Base-by-base conservation (phyloP, 2,888 invertebrate species). In the Itoplectis maculator region DNA sequence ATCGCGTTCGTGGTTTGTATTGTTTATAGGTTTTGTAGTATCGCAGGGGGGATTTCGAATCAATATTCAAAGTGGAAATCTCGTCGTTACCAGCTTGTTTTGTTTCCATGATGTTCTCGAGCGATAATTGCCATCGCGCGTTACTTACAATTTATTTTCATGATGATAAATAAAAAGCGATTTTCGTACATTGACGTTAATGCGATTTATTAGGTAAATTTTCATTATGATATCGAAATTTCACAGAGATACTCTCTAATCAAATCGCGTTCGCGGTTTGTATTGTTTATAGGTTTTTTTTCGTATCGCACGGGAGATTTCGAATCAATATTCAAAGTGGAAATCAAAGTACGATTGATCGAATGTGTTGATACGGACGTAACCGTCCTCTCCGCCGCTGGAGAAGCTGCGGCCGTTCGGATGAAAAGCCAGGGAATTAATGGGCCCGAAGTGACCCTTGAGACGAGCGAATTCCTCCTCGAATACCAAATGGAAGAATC, bases 401-500 rank as follows among this genome's bases (percentile, higher is more conserved):
- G 97, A 97, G 93, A 98, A 98, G 92, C 98, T 98, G 92, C 96
- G 97, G 69, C 99, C 99, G 94, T 98, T 98, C 0, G 99, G 99
- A 94, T 99, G 99, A 94, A 99, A 99, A 68, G 98, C 97, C 88
- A 99, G 95, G 93, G 98, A 98, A 95, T 99, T 99, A 90, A 99
- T 99, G 0, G 99, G 99, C 88, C 99, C 99, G 92, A 99, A 99
- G 94, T 99, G 99, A 78, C 99, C 99, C 93, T 99, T 99, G n/a
- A 99, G 96, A 79, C 96, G 93, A 0, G 95, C 96, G 91, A 96
- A 96, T 92, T 96, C 96, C 89, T 96, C 96, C 91, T 96, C 96
- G 90, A 96, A 96, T 37, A 96, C 94, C n/a, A 85, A 59, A 79
- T 82, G 96, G 92, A 94, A 97, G 90, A 96, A 95, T 72, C 93